phyloP scores from a whole-genome alignment of 2,113 vertebrate genomes.

The Heloderma charlesbogerti region DNA sequence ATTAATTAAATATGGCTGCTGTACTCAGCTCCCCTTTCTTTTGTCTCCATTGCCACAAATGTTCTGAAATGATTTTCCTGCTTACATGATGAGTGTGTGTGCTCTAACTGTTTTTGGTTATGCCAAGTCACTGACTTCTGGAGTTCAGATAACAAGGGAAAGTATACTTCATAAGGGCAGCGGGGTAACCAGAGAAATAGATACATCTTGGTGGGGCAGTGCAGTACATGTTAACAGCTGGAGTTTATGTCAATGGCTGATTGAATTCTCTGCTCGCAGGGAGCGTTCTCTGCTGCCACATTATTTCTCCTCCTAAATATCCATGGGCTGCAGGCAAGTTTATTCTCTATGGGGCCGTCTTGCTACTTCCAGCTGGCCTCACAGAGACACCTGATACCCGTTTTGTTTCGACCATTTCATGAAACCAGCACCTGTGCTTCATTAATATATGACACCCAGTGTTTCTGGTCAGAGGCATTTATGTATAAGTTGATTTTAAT shows the following conservation, averaged over 20 bases:
- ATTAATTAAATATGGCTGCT: no score
- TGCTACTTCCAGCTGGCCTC: not conserved
- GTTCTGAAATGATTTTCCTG: not conserved
- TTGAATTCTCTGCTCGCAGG: not conserved
- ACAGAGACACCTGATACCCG: not conserved
- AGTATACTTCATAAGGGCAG: not conserved
- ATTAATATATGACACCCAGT: not conserved
- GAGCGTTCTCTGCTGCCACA: not conserved
- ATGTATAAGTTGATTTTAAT: not conserved
- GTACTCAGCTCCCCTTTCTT: not conserved
- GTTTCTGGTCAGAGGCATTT: no score
- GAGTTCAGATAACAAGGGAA: constrained; percentile 4
- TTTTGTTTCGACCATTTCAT: rapidly evolving
- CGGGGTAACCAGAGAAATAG: not conserved
- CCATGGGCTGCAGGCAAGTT: not conserved
- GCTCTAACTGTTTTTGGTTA: not conserved
- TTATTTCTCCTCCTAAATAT: constrained; percentile 23
- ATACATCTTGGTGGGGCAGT: not conserved
- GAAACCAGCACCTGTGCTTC: not conserved
- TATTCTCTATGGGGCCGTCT: not conserved
- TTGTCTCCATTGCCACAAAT: not conserved
- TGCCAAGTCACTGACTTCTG: not conserved
- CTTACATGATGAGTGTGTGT: not conserved
- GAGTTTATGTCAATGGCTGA: not conserved
- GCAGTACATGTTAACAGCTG: not conserved